Evolutionary conservation across 2,797 vertebrate genomes (phyloP).

Genomic region (Erethizon dorsatum): DNA sequence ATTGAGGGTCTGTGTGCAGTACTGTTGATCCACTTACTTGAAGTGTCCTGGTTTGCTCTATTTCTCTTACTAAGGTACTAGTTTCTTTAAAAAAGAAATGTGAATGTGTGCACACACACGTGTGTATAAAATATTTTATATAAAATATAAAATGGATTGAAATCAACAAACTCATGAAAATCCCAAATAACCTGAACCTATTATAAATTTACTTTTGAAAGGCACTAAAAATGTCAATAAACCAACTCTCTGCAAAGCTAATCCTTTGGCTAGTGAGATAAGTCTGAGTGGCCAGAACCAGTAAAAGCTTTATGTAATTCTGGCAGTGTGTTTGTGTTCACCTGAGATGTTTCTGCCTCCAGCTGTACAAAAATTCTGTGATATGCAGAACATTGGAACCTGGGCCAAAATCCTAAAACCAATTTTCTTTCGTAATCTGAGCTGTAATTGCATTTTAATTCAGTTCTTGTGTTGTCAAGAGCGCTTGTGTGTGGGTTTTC

Average conservation of each 20-base stretch:
- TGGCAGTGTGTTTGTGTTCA: constrained; percentile 67
- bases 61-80: background rate
- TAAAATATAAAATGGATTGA: constrained; percentile 51
- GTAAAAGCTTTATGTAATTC: constrained; percentile 65
- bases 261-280: constrained; percentile 61
- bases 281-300: constrained; percentile 64
- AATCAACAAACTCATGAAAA: constrained; percentile 56
- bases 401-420: constrained; percentile 61
- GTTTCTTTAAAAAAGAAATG: constrained; percentile 61
- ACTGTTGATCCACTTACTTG: background rate
- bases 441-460: constrained; percentile 73
- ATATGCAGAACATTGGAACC: constrained; percentile 33
- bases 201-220: constrained; percentile 70
- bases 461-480: constrained; percentile 21
- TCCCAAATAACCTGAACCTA: constrained; percentile 45
- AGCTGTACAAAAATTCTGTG: constrained; percentile 67
- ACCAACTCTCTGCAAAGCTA: constrained; percentile 32
- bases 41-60: background rate
- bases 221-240: constrained; percentile 60
- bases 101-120: background rate
- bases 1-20: background rate
- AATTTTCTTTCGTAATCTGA: constrained; percentile 76
- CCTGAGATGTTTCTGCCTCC: constrained; percentile 68
- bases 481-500: background rate
- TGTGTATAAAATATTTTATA: constrained; percentile 1